phyloP scores from a whole-genome alignment of 2,797 vertebrate genomes.

The Myotis planiceps region DNA sequence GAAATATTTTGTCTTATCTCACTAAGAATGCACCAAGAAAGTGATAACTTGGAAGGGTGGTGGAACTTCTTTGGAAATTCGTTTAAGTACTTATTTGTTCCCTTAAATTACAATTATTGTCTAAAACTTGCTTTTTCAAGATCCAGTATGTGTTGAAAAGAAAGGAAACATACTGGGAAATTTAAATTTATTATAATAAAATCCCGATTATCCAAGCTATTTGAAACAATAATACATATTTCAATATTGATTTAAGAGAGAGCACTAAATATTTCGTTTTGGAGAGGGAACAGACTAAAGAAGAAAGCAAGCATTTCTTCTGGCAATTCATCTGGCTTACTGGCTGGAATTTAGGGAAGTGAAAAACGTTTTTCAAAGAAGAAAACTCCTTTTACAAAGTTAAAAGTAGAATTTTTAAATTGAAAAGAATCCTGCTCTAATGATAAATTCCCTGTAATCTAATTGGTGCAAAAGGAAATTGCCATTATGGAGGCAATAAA shows the following conservation, averaged over 20 bases:
- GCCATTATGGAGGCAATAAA: background rate
- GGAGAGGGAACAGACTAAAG: background rate
- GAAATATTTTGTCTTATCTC: constrained; percentile 42
- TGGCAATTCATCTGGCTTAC: background rate
- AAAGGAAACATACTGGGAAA: background rate
- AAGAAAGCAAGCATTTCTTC: background rate
- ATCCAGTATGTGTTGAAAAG: background rate
- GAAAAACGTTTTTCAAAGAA: background rate
- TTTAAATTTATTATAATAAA: constrained; percentile 4
- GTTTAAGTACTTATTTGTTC: background rate
- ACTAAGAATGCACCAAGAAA: background rate
- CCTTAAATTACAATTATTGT: background rate
- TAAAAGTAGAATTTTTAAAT: background rate
- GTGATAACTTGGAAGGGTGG: background rate
- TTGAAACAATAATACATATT: constrained; percentile 6
- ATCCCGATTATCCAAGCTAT: background rate
- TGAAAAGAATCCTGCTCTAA: background rate
- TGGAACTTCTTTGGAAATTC: constrained; percentile 24
- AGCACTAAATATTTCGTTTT: background rate
- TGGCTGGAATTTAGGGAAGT: background rate
- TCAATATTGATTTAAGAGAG: constrained; percentile 17
- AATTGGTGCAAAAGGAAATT: background rate
- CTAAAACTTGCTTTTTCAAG: constrained; percentile 43
- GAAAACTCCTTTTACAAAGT: background rate
- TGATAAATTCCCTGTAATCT: constrained; percentile 9